phyloP scores from a whole-genome alignment of 2,113 vertebrate species.

The Pseudorasbora parva region DNA sequence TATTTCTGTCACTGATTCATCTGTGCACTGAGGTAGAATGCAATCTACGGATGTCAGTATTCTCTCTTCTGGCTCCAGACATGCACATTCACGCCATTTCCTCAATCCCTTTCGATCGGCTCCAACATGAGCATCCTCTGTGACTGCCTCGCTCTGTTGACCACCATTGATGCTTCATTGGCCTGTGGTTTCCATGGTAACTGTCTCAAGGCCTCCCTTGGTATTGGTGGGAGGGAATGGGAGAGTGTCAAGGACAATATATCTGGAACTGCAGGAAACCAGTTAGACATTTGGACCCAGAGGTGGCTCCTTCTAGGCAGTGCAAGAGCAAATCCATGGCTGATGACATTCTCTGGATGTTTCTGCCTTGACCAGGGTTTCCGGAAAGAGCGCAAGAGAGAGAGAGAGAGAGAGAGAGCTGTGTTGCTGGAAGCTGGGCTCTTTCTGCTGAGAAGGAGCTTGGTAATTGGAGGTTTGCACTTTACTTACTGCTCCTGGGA shows the following conservation, averaged over 20 bases:
- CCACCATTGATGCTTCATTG: conserved; percentile 40
- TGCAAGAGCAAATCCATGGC: conserved; percentile 15
- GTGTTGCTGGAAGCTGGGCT: background rate
- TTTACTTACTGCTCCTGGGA: background rate
- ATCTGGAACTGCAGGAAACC: conserved; percentile 9
- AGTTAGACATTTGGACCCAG: background rate
- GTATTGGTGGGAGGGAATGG: conserved; percentile 21
- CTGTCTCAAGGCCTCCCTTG: conserved; percentile 28
- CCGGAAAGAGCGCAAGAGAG: background rate
- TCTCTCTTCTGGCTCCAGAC: background rate
- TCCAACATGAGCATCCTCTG: conserved; percentile 36
- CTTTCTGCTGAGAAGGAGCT: conserved; percentile 17
- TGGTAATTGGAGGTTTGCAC: conserved; percentile 13
- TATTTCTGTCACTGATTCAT: background rate
- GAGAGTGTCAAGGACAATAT: conserved; percentile 6
- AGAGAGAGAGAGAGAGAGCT: background rate
- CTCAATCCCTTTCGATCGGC: conserved; percentile 32
- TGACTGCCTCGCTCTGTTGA: conserved; percentile 45
- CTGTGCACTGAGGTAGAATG: conserved; percentile 18
- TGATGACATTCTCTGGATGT: background rate
- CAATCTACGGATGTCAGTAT: background rate
- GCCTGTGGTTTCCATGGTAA: conserved; percentile 51
- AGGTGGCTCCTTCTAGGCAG: background rate
- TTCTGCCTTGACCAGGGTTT: background rate
- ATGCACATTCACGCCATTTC: background rate